A percentile compares a stretch with the other conserved stretches of the same genome.
These are phyloP conservation scores for Cyanoramphus novaezelandiae DNA, from an alignment of 2,113 vertebrate genomes.

Conservation along the genomic window DNA sequence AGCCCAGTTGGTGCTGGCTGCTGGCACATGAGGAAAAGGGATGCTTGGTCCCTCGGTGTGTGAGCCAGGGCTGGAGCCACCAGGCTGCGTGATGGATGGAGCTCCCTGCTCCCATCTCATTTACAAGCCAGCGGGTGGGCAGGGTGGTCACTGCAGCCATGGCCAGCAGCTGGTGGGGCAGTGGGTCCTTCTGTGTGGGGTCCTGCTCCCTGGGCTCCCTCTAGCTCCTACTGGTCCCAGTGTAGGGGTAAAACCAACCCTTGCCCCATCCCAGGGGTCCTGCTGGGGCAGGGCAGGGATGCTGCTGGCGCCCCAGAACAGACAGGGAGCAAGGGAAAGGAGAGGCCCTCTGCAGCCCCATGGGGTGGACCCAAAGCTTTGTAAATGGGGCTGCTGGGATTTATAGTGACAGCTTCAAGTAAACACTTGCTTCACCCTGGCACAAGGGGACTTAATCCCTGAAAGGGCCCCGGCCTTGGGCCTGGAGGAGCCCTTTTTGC, in stretches of 20 bases:
- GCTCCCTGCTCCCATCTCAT: not conserved
- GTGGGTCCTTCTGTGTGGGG: rapidly evolving
- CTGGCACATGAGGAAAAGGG: not conserved
- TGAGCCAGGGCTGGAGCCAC: not conserved
- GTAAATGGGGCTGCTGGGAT: not conserved
- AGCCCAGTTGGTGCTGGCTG: rapidly evolving
- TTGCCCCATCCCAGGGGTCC: rapidly evolving
- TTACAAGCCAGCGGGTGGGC: rapidly evolving
- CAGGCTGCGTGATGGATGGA: rapidly evolving
- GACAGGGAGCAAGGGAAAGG: not conserved
- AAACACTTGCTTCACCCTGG: not conserved
- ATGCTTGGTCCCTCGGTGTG: rapidly evolving
- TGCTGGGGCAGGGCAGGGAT: not conserved
- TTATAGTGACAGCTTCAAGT: not conserved
- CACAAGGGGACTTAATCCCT: not conserved
- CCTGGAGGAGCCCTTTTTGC: not conserved
- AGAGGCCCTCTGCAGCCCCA: rapidly evolving
- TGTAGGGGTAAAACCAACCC: not conserved
- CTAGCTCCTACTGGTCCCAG: not conserved
- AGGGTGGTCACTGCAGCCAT: not conserved
- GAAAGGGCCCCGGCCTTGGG: constrained; percentile 33
- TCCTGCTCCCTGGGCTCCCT: not conserved
- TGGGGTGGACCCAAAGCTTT: not conserved
- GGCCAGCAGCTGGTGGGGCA: not conserved
- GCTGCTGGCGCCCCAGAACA: rapidly evolving